Evolutionary conservation across 2,113 vertebrate genomes (phyloP).

Genomic region (Phaethornis superciliosus): DNA sequence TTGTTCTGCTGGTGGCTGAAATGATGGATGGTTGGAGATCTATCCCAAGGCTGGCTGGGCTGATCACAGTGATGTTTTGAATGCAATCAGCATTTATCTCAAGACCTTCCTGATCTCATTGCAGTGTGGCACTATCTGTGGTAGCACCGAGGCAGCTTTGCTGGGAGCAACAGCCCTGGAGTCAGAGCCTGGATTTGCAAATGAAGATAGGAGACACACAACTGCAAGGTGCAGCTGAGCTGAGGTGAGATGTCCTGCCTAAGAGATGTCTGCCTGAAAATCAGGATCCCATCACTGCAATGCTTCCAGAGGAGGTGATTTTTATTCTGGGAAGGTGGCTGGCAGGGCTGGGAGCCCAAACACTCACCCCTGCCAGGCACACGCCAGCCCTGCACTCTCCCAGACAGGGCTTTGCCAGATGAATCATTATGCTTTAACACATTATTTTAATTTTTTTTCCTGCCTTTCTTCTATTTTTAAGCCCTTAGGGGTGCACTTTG

Average conservation of each 20-base stretch:
- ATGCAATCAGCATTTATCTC: background rate
- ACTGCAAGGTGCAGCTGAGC: background rate
- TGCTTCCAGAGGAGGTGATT: background rate
- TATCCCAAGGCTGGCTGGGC: background rate
- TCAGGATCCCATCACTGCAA: background rate
- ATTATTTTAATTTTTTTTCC: background rate
- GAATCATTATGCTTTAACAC: conserved; percentile 24
- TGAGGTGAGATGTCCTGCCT: background rate
- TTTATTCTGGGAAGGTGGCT: background rate
- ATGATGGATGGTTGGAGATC: background rate
- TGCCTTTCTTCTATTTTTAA: conserved; percentile 53
- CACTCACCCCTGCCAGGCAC: rapidly evolving
- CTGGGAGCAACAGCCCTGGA: background rate
- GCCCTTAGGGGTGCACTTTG: conserved; percentile 21
- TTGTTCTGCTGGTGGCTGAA: background rate
- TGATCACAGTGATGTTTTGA: background rate
- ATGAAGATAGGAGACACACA: conserved; percentile 4
- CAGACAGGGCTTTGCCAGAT: background rate
- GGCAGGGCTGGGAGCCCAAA: background rate
- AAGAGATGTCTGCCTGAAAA: background rate
- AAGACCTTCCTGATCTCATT: background rate
- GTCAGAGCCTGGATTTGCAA: background rate
- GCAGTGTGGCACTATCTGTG: background rate
- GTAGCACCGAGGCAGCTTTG: background rate
- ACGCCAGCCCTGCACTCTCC: background rate